Percentiles rank a stretch among this genome's conserved stretches.
Conservation (phyloP, 2,797 vertebrate genomes). For the Gymnothorax reevesii region DNA sequence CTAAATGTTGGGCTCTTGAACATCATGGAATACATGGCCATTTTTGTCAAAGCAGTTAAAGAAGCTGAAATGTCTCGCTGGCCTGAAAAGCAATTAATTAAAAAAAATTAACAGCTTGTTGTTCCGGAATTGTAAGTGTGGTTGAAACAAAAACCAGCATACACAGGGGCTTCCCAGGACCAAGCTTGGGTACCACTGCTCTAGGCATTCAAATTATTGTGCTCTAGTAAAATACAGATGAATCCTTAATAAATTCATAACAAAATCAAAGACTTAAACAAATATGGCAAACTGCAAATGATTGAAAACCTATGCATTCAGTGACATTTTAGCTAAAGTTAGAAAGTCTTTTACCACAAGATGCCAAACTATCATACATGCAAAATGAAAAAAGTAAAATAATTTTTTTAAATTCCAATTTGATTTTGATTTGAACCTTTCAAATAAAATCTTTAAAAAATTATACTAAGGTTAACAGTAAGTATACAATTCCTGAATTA, state of each 20-base stretch:
- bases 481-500: neutral
- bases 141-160: no score
- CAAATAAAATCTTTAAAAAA: neutral
- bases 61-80: no score
- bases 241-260: neutral
- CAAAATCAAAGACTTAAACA: neutral
- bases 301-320: neutral
- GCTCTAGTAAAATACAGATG: neutral
- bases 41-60: no score
- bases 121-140: no score
- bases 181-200: no score
- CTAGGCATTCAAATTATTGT: neutral
- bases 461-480: neutral
- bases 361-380: neutral
- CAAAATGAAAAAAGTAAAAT: neutral
- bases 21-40: no score
- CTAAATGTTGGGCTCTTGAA: no score
- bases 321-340: no score
- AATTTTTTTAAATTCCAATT: neutral
- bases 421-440: no score
- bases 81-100: no score
- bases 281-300: neutral
- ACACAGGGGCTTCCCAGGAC: no score
- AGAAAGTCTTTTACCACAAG: neutral
- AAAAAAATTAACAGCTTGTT: no score